Evolutionary conservation across 2,888 invertebrate genomes (phyloP).

Genomic region (Oeneis ivallda): DNA sequence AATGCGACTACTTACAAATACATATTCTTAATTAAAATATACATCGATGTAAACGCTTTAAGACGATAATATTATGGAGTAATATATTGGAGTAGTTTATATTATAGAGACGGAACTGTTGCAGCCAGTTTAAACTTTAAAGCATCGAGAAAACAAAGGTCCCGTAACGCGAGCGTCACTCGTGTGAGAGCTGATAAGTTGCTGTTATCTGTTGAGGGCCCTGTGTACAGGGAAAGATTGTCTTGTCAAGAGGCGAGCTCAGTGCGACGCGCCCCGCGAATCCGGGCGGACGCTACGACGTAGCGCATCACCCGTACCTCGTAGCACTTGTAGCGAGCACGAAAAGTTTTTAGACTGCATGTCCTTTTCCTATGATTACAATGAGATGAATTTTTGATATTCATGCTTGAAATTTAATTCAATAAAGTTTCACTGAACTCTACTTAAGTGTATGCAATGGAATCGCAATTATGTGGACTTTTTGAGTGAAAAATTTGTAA

Average conservation of each 20-base stretch:
- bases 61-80: neutral
- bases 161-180: constrained; percentile 63
- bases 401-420: neutral
- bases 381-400: neutral
- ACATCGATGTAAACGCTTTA: neutral
- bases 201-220: constrained; percentile 69
- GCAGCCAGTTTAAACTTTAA: constrained; percentile 50
- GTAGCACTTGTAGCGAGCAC: constrained; percentile 50
- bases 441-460: constrained; percentile 35
- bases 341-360: constrained; percentile 45
- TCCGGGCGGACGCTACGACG: constrained; percentile 67
- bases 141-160: constrained; percentile 64
- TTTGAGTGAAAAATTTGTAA: constrained; percentile 52
- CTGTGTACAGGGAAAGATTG: constrained; percentile 74
- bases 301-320: constrained; percentile 48
- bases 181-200: constrained; percentile 73
- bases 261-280: constrained; percentile 70
- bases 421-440: constrained; percentile 19
- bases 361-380: constrained; percentile 15
- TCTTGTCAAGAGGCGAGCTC: constrained; percentile 74
- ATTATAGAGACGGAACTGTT: constrained; percentile 17
- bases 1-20: neutral
- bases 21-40: too few relatives aligned
- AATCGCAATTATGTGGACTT: constrained; percentile 35
- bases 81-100: neutral